Conservation (phyloP, 1,140 invertebrate genomes). For the Apis florea region DNA sequence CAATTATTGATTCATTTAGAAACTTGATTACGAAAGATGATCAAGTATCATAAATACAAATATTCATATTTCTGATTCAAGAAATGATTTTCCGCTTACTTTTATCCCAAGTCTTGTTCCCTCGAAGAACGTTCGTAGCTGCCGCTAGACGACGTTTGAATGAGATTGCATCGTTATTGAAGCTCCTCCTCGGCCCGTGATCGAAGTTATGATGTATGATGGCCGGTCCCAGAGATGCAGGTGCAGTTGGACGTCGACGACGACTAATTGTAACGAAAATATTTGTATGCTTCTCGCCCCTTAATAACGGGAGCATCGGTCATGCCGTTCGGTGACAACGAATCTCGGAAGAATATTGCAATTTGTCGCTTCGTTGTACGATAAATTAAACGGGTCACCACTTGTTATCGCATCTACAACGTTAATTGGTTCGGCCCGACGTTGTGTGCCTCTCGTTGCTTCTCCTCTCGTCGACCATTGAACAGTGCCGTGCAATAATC, state of each 20-base stretch:
- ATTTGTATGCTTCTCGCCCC: constrained; percentile 53
- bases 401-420: constrained; percentile 56
- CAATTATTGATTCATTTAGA: too few species aligned
- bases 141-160: constrained; percentile 27
- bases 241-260: constrained; percentile 14
- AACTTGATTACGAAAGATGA: too few species aligned
- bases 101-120: neutral
- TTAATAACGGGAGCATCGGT: constrained; percentile 61
- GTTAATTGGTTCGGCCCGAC: constrained; percentile 47
- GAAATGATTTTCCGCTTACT: too few species aligned
- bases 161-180: constrained; percentile 54
- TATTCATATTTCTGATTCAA: too few species aligned
- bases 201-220: constrained; percentile 58
- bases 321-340: constrained; percentile 50
- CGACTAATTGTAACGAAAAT: constrained; percentile 53
- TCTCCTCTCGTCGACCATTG: neutral
- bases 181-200: constrained; percentile 38
- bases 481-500: constrained; percentile 16
- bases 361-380: constrained; percentile 55
- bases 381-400: constrained; percentile 59
- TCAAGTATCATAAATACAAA: too few species aligned
- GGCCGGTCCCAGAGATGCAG: constrained; percentile 27
- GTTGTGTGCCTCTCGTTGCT: neutral
- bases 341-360: constrained; percentile 64
- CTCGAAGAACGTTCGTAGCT: neutral